Base-by-base conservation (phyloP, 2,888 invertebrate species). In the Drosophila quasianomalipes region DNA sequence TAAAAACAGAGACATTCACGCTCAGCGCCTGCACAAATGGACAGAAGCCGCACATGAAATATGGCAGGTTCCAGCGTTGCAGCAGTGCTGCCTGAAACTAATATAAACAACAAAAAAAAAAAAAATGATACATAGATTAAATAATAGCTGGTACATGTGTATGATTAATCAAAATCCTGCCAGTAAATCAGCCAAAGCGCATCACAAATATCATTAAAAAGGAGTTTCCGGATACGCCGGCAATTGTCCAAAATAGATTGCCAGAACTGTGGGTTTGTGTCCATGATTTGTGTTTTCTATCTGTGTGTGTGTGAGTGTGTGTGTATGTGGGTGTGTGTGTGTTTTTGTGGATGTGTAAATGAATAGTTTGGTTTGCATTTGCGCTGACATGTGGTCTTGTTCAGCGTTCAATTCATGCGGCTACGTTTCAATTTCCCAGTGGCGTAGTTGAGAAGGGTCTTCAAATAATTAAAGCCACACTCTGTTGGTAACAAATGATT, bases 1-100 rank as follows among this genome's bases (percentile, higher is more conserved):
- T 98, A 91, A 97, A 97, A 39, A 98, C 97, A 82, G 97, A 97
- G n/a, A 98, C 97, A 91, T 97, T 97, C 2, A 98, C 97, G 79
- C 97, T 96, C 22, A 98, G 94, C 0, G 96, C 96, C 94, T 97
- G 97, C 14, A 97, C 96, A 93, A 97, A 98, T 0, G 98, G 97
- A 82, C 97, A 97, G 92, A 98, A 96, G 0, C 97, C 95, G 92
- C 98, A 98, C 96, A 98, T 96, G 92, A 97, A 97, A 90, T 96
- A 94, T 0, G 98, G 97, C 55, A 98, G 94, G 85, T 96, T 95
- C 98, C 98, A 98, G 79, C 96, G 94, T 93, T 98, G 98, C 14
- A 97, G 94, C 54, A 97, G 93, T 3, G 98, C 98, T 4, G 97
- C 97, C 95, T 97, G 97, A 92, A 97, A 97, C 96, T 97, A 95